Evolutionary conservation across 1,140 invertebrate genomes (phyloP).

Genomic region (Drosophila insularis): DNA sequence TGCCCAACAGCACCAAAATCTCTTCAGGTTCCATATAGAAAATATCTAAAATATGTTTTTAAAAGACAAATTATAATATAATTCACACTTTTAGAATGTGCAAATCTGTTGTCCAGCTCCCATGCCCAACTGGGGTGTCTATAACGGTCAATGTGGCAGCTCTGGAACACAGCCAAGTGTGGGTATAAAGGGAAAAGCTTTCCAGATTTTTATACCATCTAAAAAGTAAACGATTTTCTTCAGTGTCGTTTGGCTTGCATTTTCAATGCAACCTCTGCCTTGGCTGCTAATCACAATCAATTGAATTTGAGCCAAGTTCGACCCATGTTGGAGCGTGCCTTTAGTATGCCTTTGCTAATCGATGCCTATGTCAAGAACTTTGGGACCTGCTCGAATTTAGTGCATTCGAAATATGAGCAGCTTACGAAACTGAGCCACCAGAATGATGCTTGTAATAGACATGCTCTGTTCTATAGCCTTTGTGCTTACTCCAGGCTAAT

Average conservation of each 20-base stretch:
- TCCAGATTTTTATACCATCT: no score
- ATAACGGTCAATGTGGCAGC: slow-evolving; percentile 48
- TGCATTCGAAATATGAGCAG: slow-evolving; percentile 42
- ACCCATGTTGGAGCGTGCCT: slow-evolving; percentile 60
- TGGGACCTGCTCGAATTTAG: slow-evolving; percentile 40
- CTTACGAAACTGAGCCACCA: slow-evolving; percentile 49
- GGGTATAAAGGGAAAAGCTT: no score
- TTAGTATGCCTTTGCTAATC: slow-evolving; percentile 31
- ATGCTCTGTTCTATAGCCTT: slow-evolving; percentile 66
- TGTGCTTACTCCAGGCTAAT: slow-evolving; percentile 61
- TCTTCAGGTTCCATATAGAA: slow-evolving; percentile 42
- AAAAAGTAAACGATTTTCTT: no score
- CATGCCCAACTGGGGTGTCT: slow-evolving; percentile 64
- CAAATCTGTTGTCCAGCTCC: slow-evolving; percentile 56
- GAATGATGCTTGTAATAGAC: slow-evolving; percentile 58
- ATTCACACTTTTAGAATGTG: slow-evolving; percentile 44
- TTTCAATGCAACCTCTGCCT: slow-evolving; percentile 48
- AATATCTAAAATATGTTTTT: not conserved
- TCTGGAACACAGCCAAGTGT: slow-evolving; percentile 57
- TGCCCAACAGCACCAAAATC: slow-evolving; percentile 61
- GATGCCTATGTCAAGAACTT: slow-evolving; percentile 58
- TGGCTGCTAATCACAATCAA: slow-evolving; percentile 33
- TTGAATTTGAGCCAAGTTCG: slow-evolving; percentile 33
- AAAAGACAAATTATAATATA: not conserved
- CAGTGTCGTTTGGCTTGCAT: slow-evolving; percentile 68